Conservation (phyloP, 2,797 vertebrate species). For the Odontamblyopus rebecca region DNA sequence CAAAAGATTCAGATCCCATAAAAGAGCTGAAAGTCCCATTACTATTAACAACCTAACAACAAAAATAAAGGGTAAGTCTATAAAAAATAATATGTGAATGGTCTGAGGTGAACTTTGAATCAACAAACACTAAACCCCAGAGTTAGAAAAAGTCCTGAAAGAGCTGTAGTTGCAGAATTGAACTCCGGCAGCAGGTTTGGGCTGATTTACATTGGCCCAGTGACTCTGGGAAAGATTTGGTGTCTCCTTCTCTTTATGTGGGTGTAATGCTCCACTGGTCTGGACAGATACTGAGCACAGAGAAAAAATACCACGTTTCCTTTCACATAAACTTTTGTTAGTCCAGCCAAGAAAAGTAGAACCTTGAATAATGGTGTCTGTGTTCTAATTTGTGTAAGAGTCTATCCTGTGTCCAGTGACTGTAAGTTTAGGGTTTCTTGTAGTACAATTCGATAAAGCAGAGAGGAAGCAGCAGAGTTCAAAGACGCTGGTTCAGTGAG, state of each 20-base stretch:
- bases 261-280: conserved; percentile 45
- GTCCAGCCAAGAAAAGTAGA: conserved; percentile 41
- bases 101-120: conserved; percentile 1
- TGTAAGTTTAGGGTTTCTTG: conserved; percentile 37
- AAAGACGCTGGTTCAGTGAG: conserved; percentile 55
- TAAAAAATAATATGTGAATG: not conserved
- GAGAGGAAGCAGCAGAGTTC: conserved; percentile 22
- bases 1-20: too few relatives aligned
- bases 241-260: conserved; percentile 33
- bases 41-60: not conserved
- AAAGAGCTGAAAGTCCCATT: too few relatives aligned
- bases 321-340: conserved; percentile 57
- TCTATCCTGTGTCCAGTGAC: conserved; percentile 53
- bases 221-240: conserved; percentile 31
- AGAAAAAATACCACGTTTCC: conserved; percentile 35
- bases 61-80: not conserved
- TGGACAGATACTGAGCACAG: conserved; percentile 28
- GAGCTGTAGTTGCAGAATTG: conserved; percentile 1
- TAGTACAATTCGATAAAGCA: conserved; percentile 24
- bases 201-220: conserved; percentile 20
- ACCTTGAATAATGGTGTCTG: conserved; percentile 62
- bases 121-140: not conserved
- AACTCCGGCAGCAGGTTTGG: conserved; percentile 13
- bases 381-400: conserved; percentile 69
- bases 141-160: not conserved